Evolutionary conservation across 2,797 vertebrate species (phyloP), one percentile per base, ranked within the genome.

Genomic region (Alcedo atthis): DNA sequence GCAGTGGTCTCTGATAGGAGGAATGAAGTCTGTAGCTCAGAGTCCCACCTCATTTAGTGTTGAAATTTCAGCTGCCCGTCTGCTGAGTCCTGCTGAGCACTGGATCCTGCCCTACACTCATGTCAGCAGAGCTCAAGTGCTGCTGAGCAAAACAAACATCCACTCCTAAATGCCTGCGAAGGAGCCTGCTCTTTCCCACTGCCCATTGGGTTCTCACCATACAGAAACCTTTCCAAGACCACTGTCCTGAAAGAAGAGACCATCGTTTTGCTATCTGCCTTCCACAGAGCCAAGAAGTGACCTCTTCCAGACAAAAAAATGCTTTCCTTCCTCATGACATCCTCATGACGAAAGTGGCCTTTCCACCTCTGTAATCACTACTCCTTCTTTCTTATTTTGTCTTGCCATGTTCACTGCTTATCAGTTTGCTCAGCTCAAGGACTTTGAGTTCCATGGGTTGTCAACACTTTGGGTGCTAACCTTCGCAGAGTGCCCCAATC

Each of bases 121-220:
- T 89, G 64, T 77, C 75, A 94, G 88, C 55, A 95, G 90, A 91
- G 53, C 54, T 73, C 51, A 91, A 89, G 37, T 32, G 48, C 51
- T 5, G 18, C 86, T 76, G 48, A 75, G 35, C 45, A 83, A 57
- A 77, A 73, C 71, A 64, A 93, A 92, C 55, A 93, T 59, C 63
- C 59, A 73, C 48, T 30, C 59, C 48, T 74, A 70, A 80, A 75
- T 55, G 37, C 43, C 75, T n/a, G 10, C 74, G 89, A 35, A 54
- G 88, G 67, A 84, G 53, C 21, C 74, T 51, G 45, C 43, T 84
- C 92, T 94, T 93, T 84, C 49, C 37, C 4, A 12, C 48, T 79
- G 15, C 9, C 51, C 1, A 0, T 66, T 2, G 1, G 45, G 55
- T 62, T n/a, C n/a, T 70, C 58, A 33, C 58, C 32, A 5, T 4